Base-by-base conservation (phyloP, 2,888 invertebrate genomes). In the Lithophane socia region DNA sequence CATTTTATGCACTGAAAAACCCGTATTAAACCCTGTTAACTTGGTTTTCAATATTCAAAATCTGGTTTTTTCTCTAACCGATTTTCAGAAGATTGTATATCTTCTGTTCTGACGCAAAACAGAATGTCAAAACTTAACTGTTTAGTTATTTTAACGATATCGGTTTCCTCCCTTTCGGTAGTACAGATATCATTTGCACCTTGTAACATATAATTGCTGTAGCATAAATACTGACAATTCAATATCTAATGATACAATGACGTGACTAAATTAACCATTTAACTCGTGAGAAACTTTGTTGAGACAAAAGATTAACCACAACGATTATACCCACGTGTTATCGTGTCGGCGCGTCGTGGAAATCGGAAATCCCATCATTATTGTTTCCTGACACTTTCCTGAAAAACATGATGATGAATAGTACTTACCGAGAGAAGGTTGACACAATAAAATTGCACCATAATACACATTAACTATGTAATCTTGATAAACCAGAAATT, bases 291-390 rank as follows among this genome's bases (percentile, higher is more conserved):
- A 95, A 93, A 92, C 92, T 88, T 85, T 90, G 89, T 89, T 87
- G 78, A 91, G 88, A 94, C 93, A 95, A 95, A 93, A 93, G 92
- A 92, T 89, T 91, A 90, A 87, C 89, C 87, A 88, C 90, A 88
- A 86, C 89, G 86, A 90, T 88, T 82, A 77, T 83, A 84, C 83
- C 90, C 89, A 90, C 90, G 91, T 77, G 78, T 79, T 77, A 64
- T 82, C 49, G 66, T 90, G 90, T 83, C 77, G 84, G 86, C 92
- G 92, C 78, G 84, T 86, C 92, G 92, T 94, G 93, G 93, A 94
- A 95, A 95, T 95, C 95, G 96, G 96, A 96, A 96, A 96, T 95
- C 92, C 96, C 95, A 90, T 92, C 87, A 89, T 94, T 94, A 94
- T 94, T 93, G 90, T 94, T 94, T 94, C 92, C 93, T 91, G 89